Evolutionary conservation across 2,888 invertebrate genomes (phyloP).

Genomic region (Lamellibrachia satsuma): DNA sequence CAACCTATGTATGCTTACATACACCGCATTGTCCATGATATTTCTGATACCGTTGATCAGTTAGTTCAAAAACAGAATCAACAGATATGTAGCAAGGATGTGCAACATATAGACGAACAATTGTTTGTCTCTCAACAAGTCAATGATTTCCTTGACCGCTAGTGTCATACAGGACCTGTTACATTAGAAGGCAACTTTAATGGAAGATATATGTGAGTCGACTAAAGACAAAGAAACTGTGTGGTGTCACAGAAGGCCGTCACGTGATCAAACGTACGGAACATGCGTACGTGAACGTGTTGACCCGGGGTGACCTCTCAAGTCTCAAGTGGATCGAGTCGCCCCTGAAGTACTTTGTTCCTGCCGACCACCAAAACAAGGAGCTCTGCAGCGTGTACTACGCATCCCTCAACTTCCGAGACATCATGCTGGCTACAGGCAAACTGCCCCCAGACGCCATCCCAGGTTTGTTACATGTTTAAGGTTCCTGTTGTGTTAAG

Average conservation of each 20-base stretch:
- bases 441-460: constrained; percentile 96
- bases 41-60: too few relatives aligned
- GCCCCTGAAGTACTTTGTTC: constrained; percentile 66
- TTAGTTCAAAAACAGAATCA: too few relatives aligned
- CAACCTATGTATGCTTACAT: too few relatives aligned
- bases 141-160: too few relatives aligned
- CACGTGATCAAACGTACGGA: constrained; percentile 71
- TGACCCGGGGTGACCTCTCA: constrained; percentile 91
- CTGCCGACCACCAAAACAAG: constrained; percentile 63
- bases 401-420: constrained; percentile 96
- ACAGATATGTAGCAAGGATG: too few relatives aligned
- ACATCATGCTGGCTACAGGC: constrained; percentile 97
- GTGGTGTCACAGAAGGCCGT: not conserved
- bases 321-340: constrained; percentile 94
- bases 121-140: too few relatives aligned
- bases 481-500: not conserved
- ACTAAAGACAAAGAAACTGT: not conserved
- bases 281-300: constrained; percentile 93
- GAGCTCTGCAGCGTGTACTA: constrained; percentile 89
- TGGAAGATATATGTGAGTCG: not conserved
- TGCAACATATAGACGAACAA: too few relatives aligned
- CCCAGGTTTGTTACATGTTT: constrained; percentile 77
- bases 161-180: too few relatives aligned
- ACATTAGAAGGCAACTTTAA: not conserved
- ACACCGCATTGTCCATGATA: too few relatives aligned